Conservation (phyloP, 1,140 invertebrate species). For the Cecropterus lyciades region DNA sequence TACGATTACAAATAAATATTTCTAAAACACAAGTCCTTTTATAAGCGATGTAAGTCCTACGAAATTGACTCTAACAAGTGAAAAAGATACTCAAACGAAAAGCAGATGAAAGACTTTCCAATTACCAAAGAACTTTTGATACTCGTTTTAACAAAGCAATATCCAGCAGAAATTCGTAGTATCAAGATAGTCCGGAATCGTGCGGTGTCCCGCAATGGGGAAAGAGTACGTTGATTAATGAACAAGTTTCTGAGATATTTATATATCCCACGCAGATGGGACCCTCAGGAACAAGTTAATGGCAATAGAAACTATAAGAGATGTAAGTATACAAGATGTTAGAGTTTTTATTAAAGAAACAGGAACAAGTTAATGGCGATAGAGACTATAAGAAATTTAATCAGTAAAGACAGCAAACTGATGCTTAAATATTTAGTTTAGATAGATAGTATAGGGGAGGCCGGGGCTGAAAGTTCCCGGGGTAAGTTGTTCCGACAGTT, state of each 20-base stretch:
- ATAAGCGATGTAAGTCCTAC: too few relatives aligned
- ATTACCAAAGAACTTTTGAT: conserved; percentile 36
- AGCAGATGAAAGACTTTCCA: not conserved
- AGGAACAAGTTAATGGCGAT: conserved; percentile 27
- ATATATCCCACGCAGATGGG: conserved; percentile 33
- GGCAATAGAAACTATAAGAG: conserved; percentile 22
- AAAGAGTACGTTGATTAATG: conserved; percentile 46
- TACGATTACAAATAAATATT: too few relatives aligned
- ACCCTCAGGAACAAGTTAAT: conserved; percentile 25
- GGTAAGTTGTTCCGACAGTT: too few relatives aligned
- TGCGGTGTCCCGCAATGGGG: conserved; percentile 39
- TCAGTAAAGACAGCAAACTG: too few relatives aligned
- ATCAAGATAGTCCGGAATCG: conserved; percentile 38
- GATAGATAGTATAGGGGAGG: too few relatives aligned
- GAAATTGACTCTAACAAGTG: not conserved
- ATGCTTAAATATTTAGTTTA: too few relatives aligned
- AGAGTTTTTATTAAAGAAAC: too few relatives aligned
- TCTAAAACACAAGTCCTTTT: too few relatives aligned
- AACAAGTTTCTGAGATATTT: conserved; percentile 34
- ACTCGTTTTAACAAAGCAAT: conserved; percentile 42
- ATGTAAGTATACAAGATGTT: conserved; percentile 5
- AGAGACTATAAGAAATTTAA: conserved; percentile 24
- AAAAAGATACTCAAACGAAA: not conserved
- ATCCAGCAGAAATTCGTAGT: conserved; percentile 39
- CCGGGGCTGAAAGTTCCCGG: too few relatives aligned